Evolutionary conservation across 2,113 vertebrate genomes (phyloP).

Genomic region (Pterocles gutturalis): DNA sequence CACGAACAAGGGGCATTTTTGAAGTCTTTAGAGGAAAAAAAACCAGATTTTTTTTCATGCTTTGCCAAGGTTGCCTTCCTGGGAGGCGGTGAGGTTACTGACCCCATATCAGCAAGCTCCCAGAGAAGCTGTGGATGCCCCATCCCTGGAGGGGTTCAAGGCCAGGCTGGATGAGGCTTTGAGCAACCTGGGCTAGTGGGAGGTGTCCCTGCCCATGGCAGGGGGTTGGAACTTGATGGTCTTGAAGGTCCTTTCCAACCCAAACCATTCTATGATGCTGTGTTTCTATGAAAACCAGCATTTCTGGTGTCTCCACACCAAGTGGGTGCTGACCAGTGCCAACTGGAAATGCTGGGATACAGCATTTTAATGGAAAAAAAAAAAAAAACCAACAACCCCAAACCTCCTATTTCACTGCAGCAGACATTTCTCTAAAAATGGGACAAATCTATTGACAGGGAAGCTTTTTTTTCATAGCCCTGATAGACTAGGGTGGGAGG

Average conservation of each 20-base stretch:
- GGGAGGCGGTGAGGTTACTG: not conserved
- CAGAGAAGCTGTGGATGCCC: too few species aligned
- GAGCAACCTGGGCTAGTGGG: too few species aligned
- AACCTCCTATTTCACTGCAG: not conserved
- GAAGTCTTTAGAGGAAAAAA: not conserved
- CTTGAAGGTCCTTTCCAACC: too few species aligned
- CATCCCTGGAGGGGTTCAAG: too few species aligned
- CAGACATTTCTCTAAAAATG: not conserved
- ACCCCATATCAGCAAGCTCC: not conserved
- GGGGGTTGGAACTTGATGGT: too few species aligned
- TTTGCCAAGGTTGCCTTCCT: not conserved
- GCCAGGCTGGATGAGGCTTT: too few species aligned
- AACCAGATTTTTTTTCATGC: not conserved
- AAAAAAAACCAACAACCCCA: too few species aligned
- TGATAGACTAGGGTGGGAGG: not conserved
- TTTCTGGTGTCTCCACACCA: not conserved
- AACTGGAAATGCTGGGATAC: not conserved
- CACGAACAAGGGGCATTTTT: not conserved
- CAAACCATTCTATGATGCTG: too few species aligned
- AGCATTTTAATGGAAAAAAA: not conserved
- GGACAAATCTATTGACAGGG: not conserved
- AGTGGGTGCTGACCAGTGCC: not conserved
- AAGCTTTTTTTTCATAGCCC: not conserved
- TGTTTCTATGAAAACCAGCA: not conserved
- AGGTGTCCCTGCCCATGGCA: too few species aligned